A percentile compares a stretch with the other conserved stretches of the same genome.
Evolutionary conservation across 2,113 vertebrate species (phyloP).

Genomic region (Toxotes jaculatrix): DNA sequence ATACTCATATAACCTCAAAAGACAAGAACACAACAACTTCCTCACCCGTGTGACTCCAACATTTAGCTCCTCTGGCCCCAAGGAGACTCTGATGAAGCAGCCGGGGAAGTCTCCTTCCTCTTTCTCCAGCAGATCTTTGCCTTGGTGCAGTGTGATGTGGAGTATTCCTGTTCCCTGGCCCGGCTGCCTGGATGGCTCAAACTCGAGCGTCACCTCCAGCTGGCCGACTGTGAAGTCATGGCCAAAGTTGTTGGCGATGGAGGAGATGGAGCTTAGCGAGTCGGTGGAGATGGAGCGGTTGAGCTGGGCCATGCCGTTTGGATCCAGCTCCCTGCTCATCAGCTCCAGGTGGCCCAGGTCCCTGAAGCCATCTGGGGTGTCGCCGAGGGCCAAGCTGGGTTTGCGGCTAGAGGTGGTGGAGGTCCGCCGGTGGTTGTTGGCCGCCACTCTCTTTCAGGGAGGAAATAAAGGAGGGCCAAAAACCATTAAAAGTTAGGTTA

Average conservation of each 20-base stretch:
- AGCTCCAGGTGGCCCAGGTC: conserved; percentile 96
- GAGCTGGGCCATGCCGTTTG: conserved; percentile 80
- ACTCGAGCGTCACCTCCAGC: conserved; percentile 94
- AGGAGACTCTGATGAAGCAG: conserved; percentile 93
- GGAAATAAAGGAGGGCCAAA: neutral
- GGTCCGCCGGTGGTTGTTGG: conserved; percentile 79
- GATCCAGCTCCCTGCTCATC: conserved; percentile 92
- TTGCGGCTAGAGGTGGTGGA: conserved; percentile 82
- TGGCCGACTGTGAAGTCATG: conserved; percentile 95
- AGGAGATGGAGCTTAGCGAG: conserved; percentile 96
- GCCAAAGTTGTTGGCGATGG: conserved; percentile 96
- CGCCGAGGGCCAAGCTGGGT: conserved; percentile 88
- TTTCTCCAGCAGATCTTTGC: conserved; percentile 96
- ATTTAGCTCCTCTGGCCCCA: conserved; percentile 92
- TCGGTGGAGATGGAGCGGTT: conserved; percentile 93
- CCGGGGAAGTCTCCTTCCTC: conserved; percentile 93
- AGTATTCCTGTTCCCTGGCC: conserved; percentile 74
- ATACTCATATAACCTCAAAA: neutral
- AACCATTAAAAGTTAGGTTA: neutral
- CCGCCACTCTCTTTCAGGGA: conserved; percentile 82
- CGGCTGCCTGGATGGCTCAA: conserved; percentile 78
- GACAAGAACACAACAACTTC: neutral
- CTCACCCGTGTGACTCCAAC: conserved; percentile 94
- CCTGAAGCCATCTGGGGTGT: conserved; percentile 90
- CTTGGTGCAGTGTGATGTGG: conserved; percentile 92